phyloP scores from a whole-genome alignment of 2,797 vertebrate species.

The Carcharodon carcharias region DNA sequence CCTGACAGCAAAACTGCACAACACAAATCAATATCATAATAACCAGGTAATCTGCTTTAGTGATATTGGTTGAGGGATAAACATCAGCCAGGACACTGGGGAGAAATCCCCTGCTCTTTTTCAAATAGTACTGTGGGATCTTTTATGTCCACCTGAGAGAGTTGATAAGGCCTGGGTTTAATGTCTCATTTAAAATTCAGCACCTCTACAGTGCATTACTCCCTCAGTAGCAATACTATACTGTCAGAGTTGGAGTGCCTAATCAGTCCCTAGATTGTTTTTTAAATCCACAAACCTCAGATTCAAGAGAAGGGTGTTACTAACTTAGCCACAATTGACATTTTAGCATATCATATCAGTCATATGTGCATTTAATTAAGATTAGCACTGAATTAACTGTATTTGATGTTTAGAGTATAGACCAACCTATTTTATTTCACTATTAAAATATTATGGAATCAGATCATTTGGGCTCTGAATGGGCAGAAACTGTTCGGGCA shows the following conservation, averaged over 20 bases:
- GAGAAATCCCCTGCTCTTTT: neutral
- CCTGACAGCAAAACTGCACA: neutral
- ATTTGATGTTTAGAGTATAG: neutral
- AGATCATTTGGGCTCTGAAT: neutral
- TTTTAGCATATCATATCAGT: neutral
- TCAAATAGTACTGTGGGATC: neutral
- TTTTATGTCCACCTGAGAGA: neutral
- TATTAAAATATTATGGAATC: neutral
- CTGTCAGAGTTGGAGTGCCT: neutral
- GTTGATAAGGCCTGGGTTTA: neutral
- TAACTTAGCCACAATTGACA: neutral
- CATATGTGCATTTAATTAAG: neutral
- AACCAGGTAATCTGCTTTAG: neutral
- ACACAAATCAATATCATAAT: neutral
- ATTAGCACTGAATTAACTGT: neutral
- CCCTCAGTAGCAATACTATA: neutral
- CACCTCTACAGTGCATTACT: neutral
- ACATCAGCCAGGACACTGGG: neutral
- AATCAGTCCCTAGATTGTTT: neutral
- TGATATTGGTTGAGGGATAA: neutral
- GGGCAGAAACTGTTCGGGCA: neutral
- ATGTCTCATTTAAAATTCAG: neutral
- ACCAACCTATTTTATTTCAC: neutral
- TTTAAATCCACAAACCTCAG: neutral
- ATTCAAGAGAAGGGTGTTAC: neutral